Conservation (phyloP, 2,888 invertebrate genomes). For the Acrobasis repandana region DNA sequence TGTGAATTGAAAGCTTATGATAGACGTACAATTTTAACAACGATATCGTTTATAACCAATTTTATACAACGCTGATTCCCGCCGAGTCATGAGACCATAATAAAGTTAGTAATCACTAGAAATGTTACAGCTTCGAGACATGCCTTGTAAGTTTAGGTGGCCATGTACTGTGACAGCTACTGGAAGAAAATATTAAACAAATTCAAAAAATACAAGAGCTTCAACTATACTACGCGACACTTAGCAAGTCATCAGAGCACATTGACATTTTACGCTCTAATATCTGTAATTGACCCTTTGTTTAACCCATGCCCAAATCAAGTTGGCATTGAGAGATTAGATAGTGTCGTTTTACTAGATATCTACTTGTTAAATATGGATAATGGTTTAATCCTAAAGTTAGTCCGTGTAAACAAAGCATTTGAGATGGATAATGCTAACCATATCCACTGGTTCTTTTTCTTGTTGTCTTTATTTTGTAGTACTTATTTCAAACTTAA, state of each 20-base stretch:
- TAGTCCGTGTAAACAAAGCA: no score
- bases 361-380: no score
- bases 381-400: no score
- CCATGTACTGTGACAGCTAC: background rate
- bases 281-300: no score
- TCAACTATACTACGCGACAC: background rate
- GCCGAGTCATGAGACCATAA: constrained; percentile 2
- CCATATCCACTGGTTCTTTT: no score
- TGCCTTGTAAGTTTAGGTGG: constrained; percentile 23
- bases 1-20: no score
- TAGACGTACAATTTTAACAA: background rate
- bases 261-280: background rate
- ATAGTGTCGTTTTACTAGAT: no score
- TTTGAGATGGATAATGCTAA: no score
- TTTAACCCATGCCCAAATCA: no score
- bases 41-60: constrained; percentile 1
- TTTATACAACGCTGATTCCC: constrained; percentile 4
- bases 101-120: constrained; percentile 12
- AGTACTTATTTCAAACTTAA: no score
- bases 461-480: no score
- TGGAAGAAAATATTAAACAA: background rate
- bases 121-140: constrained; percentile 19
- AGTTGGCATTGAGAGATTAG: no score
- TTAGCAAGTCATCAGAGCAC: background rate
- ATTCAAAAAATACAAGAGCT: background rate